Evolutionary conservation across 1,140 invertebrate genomes (phyloP).

Genomic region (Plectus sambesii): DNA sequence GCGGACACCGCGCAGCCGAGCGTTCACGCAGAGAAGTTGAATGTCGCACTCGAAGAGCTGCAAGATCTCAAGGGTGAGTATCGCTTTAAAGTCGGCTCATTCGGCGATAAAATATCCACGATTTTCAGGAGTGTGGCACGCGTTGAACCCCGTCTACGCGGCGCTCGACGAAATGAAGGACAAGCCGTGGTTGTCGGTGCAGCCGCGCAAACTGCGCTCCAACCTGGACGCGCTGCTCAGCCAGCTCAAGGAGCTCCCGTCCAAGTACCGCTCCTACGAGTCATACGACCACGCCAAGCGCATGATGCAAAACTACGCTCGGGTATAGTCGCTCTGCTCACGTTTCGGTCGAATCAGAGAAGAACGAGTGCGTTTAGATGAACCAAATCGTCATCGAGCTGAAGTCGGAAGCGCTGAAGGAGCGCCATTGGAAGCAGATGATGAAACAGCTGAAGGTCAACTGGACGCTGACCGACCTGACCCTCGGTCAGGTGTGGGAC

Average conservation of each 20-base stretch:
- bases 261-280: constrained; percentile 85
- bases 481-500: constrained; percentile 96
- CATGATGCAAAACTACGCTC: constrained; percentile 83
- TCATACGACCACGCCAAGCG: constrained; percentile 95
- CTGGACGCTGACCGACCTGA: constrained; percentile 88
- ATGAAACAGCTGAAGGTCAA: constrained; percentile 84
- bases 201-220: constrained; percentile 77
- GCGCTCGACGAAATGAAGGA: constrained; percentile 95
- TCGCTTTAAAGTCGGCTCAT: too few relatives aligned
- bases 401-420: constrained; percentile 98
- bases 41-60: constrained; percentile 86
- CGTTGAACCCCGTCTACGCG: constrained; percentile 84
- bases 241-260: constrained; percentile 88
- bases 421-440: constrained; percentile 95
- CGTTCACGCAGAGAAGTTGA: constrained; percentile 61
- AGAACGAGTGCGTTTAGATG: constrained; percentile 68
- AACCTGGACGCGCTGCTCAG: constrained; percentile 80
- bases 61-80: constrained; percentile 70
- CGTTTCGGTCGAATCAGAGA: background rate
- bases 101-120: too few relatives aligned
- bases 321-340: constrained; percentile 56
- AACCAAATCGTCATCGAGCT: constrained; percentile 93
- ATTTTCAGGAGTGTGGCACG: constrained; percentile 68
- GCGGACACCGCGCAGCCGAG: constrained; percentile 58
- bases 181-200: constrained; percentile 93